Conservation (phyloP, 2,113 vertebrate species). For the Nicator chloris region DNA sequence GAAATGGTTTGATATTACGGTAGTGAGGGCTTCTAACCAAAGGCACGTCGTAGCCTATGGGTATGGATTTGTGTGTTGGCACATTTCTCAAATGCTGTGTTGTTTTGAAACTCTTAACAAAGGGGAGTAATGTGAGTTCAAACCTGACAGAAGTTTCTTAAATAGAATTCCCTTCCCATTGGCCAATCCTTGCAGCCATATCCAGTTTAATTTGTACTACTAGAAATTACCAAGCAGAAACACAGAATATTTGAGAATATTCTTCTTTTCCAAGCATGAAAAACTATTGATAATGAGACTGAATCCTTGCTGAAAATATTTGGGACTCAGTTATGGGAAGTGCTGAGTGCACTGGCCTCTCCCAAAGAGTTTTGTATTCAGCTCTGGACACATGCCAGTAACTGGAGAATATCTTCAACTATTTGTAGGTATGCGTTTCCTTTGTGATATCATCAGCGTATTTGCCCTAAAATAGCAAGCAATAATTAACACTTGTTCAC, state of each 20-base stretch:
- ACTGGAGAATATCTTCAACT: constrained; percentile 39
- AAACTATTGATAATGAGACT: background rate
- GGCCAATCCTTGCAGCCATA: background rate
- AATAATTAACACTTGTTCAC: constrained; percentile 59
- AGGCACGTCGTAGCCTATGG: background rate
- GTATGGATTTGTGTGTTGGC: background rate
- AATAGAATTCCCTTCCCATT: background rate
- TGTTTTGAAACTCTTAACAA: background rate
- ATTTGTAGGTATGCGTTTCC: constrained; percentile 55
- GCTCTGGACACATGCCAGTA: constrained; percentile 17
- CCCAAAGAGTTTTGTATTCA: constrained; percentile 10
- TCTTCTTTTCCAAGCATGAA: background rate
- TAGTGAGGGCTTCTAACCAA: background rate
- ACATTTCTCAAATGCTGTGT: background rate
- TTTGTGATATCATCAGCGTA: constrained; percentile 53
- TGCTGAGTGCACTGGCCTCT: constrained; percentile 17
- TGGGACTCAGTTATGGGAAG: background rate
- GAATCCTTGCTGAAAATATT: background rate
- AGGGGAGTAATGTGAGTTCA: background rate
- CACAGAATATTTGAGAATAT: background rate
- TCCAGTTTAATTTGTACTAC: background rate
- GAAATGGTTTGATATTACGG: background rate
- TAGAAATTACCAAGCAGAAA: background rate
- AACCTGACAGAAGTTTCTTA: background rate
- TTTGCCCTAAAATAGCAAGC: constrained; percentile 57